A percentile compares a stretch with the other conserved stretches of the same genome.
phyloP scores from a whole-genome alignment of 2,113 vertebrate species.

The Bagarius yarrelli region DNA sequence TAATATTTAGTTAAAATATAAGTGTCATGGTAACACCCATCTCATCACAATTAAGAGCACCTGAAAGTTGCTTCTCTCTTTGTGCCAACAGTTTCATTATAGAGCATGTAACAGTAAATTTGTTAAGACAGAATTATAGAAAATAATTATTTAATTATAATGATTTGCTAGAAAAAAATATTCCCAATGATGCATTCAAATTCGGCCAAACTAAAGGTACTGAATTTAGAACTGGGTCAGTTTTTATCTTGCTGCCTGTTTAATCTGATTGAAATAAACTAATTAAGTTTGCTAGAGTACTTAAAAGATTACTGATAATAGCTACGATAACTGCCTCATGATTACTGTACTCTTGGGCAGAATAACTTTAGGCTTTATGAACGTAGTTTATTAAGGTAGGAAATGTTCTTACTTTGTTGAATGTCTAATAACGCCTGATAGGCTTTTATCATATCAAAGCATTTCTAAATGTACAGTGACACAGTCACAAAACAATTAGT shows the following conservation, averaged over 20 bases:
- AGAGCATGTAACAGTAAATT: too few species aligned
- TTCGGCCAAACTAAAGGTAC: not conserved
- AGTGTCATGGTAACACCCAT: too few species aligned
- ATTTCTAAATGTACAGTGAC: constrained; percentile 45
- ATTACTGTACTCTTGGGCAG: constrained; percentile 56
- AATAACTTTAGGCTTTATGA: constrained; percentile 59
- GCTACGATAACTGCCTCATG: constrained; percentile 58
- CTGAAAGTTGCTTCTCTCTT: too few species aligned
- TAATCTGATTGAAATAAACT: not conserved
- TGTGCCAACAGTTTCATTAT: too few species aligned
- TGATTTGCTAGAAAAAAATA: not conserved
- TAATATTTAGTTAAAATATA: too few species aligned
- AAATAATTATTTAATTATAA: too few species aligned
- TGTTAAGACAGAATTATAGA: not conserved
- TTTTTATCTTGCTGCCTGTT: not conserved
- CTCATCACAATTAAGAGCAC: too few species aligned
- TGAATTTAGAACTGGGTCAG: not conserved
- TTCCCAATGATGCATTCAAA: not conserved
- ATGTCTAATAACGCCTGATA: constrained; percentile 57
- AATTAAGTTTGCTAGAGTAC: constrained; percentile 23
- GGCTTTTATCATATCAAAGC: constrained; percentile 46
- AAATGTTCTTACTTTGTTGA: constrained; percentile 60
- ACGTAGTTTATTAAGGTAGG: constrained; percentile 63
- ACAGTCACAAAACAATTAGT: constrained; percentile 45
- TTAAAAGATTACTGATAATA: constrained; percentile 55